Base-by-base conservation (phyloP, 2,888 invertebrate genomes). In the Cylindroiulus punctatus region DNA sequence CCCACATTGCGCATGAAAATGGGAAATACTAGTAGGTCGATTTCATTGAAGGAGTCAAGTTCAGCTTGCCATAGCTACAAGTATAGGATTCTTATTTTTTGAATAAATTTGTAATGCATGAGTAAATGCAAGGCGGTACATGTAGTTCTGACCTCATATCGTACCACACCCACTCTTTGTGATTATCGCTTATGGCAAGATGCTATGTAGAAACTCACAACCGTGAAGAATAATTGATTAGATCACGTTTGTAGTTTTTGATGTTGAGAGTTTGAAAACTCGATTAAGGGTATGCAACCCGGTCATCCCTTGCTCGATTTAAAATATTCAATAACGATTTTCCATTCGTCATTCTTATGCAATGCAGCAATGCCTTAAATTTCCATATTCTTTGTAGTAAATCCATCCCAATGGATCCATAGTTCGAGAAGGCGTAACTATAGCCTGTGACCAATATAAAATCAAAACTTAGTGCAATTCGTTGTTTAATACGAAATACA, bases 111-210 rank as follows among this genome's bases (percentile, higher is more conserved):
- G 22, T 65, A 17, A 76, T 30, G 76, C 76, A 30, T 76, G 76
- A 76, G 14, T 76, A 26, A 76, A 17, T 30, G 30, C 76, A 30
- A 14, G 10, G 76, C 2, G 36, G 36, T 36, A 36, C 36, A 36
- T 10, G 26, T 76, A 26, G 76, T 30, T 26, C 30, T 76, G 76
- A 76, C 76, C 76, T 76, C 30, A 76, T 17, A 76, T 30, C 10
- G 76, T 17, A 76, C 76, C 76, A 76, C 76, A 76, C 76, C 76
- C 76, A 76, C 76, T 76, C 76, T 26, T 76, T 26, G 30, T 30
- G 76, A 30, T 76, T 76, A 26, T 30, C 26, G 76, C 76, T 30
- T 32, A 76, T 76, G 76, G 76, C 76, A 30, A 30, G 65, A 65
- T 65, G n/a, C 8, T 65, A 26, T 2, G n/a, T 8, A 8, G 36